Base-by-base conservation (phyloP, 2,113 vertebrate species). In the Lepus americanus region DNA sequence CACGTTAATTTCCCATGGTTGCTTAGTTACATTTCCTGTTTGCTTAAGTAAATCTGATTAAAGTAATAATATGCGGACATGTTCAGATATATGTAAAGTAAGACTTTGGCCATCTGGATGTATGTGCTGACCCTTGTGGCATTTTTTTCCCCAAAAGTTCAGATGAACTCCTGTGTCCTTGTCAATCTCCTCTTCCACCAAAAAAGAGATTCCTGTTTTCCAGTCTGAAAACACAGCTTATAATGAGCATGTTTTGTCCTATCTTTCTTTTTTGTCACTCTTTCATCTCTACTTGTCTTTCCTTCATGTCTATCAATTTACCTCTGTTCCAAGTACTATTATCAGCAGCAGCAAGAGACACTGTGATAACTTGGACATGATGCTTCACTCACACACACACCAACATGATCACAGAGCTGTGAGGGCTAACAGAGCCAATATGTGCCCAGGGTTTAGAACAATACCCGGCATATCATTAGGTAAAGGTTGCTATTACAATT, bases 1-100 rank as follows among this genome's bases (percentile, higher is more conserved):
- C 33, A 78, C 51, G 80, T 88, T 92, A 79, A 76, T 63, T 94
- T 84, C 73, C 44, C 9, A 6, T 44, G 31, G 94, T 96, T 96
- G 94, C 94, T 87, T 97, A 87, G 92, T 92, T 96, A 97, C 93
- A 59, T 77, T 82, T 94, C 92, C 80, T 97, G 67, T 96, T 93
- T 92, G 67, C 78, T 55, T 76, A 91, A 73, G 73, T 78, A 95
- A 93, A 70, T 94, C 19, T 92, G 51, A 95, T 90, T 78, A 90
- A 69, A 88, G 7, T 11, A 74, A 72, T 31, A 33, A n/a, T 79
- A 77, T 63, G 49, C 19, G 20, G 76, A 17, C n/a, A 63, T 20
- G 25, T 27, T 73, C 64, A 87, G 4, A 4, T 49, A 76, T 63
- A 27, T 33, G 10, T 44, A 81, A 89, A 86, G 61, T 20, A 77